Base-by-base conservation (phyloP, 2,888 invertebrate species). In the Lobophora halterata region DNA sequence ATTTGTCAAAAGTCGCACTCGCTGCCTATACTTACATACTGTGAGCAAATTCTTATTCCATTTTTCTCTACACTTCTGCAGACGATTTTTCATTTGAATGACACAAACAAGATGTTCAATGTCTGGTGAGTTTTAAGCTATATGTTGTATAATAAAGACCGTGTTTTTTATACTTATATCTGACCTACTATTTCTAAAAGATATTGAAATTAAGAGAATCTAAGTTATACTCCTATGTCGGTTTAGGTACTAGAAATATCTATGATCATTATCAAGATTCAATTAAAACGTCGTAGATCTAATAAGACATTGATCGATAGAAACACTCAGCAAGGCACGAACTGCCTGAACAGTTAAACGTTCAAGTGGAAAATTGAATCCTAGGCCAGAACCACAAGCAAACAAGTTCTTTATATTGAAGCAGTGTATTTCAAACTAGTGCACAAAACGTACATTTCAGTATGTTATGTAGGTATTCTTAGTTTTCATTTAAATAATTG, bases 1-100 rank as follows among this genome's bases (percentile, higher is more conserved):
- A 87, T 87, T 87, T 87, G 85, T 87, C 86, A 87, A 74, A 76
- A 81, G 65, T 72, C 71, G 65, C 70, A 67, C 70, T 66, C 65
- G 64, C 65, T 61, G 70, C 71, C 67, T 70, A 64, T 68, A n/a
- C n/a, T n/a, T n/a, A n/a, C n/a, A n/a, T n/a, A 65, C 64, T 60
- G 57, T 53, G 61, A 71, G 65, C 70, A 62, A 58, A 69, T 64
- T 66, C 64, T 68, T 71, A 70, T 69, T 58, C 59, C 59, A 61
- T 68, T 73, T 74, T 71, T 67, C 69, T 62, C 65, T 61, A 60
- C 63, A 65, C 64, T 68, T 63, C 58, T 61, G 49, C 55, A 48
- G 49, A 53, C 42, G 45, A 61, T 70, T 62, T 68, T 71, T 68
- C 58, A 59, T 46, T 51, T 39, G 29, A 60, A 61, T 55, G 30